These are phyloP conservation scores for Wasmannia auropunctata DNA, from an alignment of 1,140 invertebrate species.

Conservation along the genomic window DNA sequence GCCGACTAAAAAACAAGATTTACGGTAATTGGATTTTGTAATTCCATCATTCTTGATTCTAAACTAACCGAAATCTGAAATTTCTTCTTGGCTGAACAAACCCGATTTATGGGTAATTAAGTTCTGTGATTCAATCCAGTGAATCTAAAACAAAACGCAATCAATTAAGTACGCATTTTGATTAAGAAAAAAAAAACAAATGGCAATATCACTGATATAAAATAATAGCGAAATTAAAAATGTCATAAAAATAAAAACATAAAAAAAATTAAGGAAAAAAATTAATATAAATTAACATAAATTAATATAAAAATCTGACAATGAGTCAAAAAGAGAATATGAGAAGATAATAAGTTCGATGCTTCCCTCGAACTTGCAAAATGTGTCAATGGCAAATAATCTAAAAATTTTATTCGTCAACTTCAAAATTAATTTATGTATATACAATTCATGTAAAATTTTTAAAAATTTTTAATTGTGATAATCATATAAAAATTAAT, in stretches of 20 bases:
- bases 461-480: neutral
- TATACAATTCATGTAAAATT: constrained; percentile 56
- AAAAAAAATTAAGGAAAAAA: too few relatives aligned
- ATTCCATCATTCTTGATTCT: constrained; percentile 36
- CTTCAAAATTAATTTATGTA: neutral
- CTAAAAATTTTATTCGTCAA: too few relatives aligned
- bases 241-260: neutral
- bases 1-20: constrained; percentile 57
- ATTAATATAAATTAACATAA: too few relatives aligned
- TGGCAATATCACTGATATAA: neutral
- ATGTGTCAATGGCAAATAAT: neutral
- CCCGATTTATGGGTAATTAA: constrained; percentile 47
- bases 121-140: neutral
- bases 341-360: neutral
- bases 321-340: neutral
- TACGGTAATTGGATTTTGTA: constrained; percentile 58
- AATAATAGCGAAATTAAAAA: neutral
- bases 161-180: neutral
- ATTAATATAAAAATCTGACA: neutral
- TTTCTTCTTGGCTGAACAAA: neutral
- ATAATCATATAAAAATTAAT: constrained; percentile 16
- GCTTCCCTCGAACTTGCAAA: neutral
- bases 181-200: neutral
- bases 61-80: constrained; percentile 47
- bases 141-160: constrained; percentile 4